Percentiles rank a stretch among this genome's conserved stretches.
Evolutionary conservation across 2,113 vertebrate genomes (phyloP).

Genomic region (Oreochromis niloticus): DNA sequence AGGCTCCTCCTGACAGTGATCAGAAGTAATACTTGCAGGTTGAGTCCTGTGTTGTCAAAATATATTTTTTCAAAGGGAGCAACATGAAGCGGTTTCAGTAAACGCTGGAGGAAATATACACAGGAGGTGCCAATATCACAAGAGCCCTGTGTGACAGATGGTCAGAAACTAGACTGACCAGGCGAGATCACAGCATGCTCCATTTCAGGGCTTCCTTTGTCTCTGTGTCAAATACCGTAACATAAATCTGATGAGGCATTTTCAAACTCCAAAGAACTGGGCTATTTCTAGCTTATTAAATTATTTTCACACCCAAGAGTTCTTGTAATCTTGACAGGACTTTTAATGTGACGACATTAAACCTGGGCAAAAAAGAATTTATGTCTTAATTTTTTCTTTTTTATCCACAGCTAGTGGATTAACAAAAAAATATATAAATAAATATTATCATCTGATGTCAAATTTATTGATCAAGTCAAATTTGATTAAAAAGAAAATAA

Average conservation of each 20-base stretch:
- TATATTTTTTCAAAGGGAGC: slow-evolving; percentile 26
- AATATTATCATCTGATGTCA: neutral
- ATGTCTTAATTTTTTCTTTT: neutral
- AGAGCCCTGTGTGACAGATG: slow-evolving; percentile 24
- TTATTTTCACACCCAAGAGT: neutral
- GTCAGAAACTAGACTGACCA: slow-evolving; percentile 15
- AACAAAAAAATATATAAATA: neutral
- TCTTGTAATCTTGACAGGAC: neutral
- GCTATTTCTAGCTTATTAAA: slow-evolving; percentile 14
- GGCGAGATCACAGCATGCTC: slow-evolving; percentile 21
- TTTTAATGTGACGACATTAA: neutral
- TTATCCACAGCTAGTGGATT: neutral
- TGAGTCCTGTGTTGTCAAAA: slow-evolving; percentile 38
- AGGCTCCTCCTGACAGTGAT: slow-evolving; percentile 9
- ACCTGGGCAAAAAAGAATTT: neutral
- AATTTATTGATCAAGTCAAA: neutral
- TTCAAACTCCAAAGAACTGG: neutral
- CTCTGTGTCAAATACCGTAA: slow-evolving; percentile 11
- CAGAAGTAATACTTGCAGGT: slow-evolving; percentile 12
- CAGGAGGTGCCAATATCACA: slow-evolving; percentile 2
- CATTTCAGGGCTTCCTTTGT: slow-evolving; percentile 13
- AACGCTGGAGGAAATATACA: slow-evolving; percentile 1
- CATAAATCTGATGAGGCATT: slow-evolving; percentile 19
- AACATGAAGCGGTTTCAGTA: slow-evolving; percentile 15
- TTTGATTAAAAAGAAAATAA: neutral